Conservation (phyloP, 2,888 invertebrate genomes). For the Petrolisthes cinctipes region DNA sequence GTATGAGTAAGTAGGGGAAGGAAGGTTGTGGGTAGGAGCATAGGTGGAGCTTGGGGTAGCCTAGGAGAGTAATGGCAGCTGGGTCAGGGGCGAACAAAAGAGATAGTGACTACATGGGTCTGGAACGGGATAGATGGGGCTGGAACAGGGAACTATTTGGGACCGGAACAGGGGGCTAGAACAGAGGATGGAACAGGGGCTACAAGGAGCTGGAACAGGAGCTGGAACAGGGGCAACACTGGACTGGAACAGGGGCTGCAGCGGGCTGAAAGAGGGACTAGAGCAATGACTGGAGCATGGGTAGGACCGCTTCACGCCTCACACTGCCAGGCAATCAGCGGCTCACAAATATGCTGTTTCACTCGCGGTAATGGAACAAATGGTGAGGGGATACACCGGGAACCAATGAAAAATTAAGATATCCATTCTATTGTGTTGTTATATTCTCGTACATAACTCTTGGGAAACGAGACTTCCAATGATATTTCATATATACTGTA, state of each 20-base stretch:
- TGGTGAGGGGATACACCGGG: slow-evolving; percentile 31
- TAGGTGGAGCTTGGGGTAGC: background rate
- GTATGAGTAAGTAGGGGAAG: background rate
- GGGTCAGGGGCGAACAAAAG: no score
- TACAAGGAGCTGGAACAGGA: no score
- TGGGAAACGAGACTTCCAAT: background rate
- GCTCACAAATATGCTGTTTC: slow-evolving; percentile 53
- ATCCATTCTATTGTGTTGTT: background rate
- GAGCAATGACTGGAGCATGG: background rate
- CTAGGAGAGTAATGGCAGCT: no score
- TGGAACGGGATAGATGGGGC: no score
- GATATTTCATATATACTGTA: background rate
- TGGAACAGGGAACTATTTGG: no score
- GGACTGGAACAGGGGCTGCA: no score
- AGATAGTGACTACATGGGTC: no score
- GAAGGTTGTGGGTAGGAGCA: background rate
- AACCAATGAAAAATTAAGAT: slow-evolving; percentile 29
- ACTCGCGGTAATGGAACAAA: slow-evolving; percentile 49
- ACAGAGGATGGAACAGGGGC: no score
- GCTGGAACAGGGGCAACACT: no score
- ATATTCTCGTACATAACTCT: background rate
- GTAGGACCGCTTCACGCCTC: background rate
- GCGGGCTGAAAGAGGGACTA: no score
- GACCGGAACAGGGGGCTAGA: no score
- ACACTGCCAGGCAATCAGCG: slow-evolving; percentile 28